Evolutionary conservation across 2,113 vertebrate genomes (phyloP), one percentile per base, ranked within the genome.

Genomic region (Cavia aperea): DNA sequence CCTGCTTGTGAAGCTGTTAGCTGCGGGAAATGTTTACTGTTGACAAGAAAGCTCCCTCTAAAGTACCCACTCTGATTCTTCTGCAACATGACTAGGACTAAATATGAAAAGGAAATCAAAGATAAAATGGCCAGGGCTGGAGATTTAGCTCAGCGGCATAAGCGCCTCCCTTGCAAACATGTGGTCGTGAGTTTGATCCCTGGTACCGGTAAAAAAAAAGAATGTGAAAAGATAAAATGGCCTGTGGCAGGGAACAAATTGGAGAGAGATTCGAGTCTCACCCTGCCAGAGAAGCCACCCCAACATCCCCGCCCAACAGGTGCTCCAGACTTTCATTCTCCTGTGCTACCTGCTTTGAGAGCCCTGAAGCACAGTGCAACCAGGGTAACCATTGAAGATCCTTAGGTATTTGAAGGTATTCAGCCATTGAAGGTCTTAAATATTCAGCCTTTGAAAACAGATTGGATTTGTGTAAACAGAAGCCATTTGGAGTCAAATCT

Each of bases 381-480:
- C 39, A 39, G 39, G 39, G 39, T 39, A 39, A 39, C 39, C 39
- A 39, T 39, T 62, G 68, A 82, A 90, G 84, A 77, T 84, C 39
- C 81, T 81, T 78, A 79, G 75, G 56, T 54, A 72, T 18, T 46
- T 39, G 39, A 39, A 79, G 75, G 56, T 54, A 54, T 54, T 54
- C 10, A 54, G 51, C 51, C 51, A 15, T 46, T 39, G 39, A 39
- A 39, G 39, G 39, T 39, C 39, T 39, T 39, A 39, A 39, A 39
- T 39, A 39, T 39, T 39, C 60, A 43, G 63, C 31, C 66, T 81
- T 73, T 54, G 5, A 84, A 46, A 65, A 12, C 31, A 68, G 84
- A 72, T 91, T 84, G 86, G 16, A 60, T 86, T 81, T 89, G 77
- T 66, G 77, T 81, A 63, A 93, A 75, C 31, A 91, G 63, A 72